A percentile compares a stretch with the other conserved stretches of the same genome.
Conservation (phyloP, 2,113 vertebrate genomes). For the Petrocephalus microphthalmus region DNA sequence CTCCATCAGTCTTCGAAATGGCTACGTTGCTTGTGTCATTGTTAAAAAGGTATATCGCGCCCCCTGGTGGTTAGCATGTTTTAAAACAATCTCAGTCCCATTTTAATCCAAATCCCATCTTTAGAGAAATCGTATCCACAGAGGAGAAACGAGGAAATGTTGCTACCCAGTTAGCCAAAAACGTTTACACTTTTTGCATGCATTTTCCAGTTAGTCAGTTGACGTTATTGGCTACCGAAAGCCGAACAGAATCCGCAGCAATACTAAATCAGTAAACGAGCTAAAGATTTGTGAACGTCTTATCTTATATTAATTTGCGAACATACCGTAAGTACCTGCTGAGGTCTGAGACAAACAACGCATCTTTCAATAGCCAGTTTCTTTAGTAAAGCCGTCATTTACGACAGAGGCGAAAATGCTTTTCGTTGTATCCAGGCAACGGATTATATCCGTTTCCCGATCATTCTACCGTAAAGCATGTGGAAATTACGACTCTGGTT, state of each 20-base stretch:
- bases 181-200: neutral
- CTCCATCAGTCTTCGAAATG: neutral
- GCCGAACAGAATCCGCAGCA: neutral
- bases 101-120: neutral
- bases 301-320: neutral
- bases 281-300: neutral
- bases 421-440: slow-evolving; percentile 5
- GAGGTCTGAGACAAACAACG: neutral
- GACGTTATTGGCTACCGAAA: neutral
- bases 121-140: neutral
- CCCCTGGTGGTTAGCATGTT: neutral
- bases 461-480: neutral
- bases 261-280: neutral
- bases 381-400: neutral
- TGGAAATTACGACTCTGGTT: neutral
- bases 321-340: neutral
- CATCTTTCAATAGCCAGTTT: neutral
- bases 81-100: neutral
- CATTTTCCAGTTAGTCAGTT: neutral
- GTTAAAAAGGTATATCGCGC: neutral
- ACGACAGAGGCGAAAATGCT: neutral
- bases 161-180: neutral
- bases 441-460: neutral
- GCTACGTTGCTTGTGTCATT: neutral
- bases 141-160: neutral